Evolutionary conservation across 1,140 invertebrate species (phyloP), one percentile per base, ranked within the genome.

Genomic region (Pygmarrhopalites habei): DNA sequence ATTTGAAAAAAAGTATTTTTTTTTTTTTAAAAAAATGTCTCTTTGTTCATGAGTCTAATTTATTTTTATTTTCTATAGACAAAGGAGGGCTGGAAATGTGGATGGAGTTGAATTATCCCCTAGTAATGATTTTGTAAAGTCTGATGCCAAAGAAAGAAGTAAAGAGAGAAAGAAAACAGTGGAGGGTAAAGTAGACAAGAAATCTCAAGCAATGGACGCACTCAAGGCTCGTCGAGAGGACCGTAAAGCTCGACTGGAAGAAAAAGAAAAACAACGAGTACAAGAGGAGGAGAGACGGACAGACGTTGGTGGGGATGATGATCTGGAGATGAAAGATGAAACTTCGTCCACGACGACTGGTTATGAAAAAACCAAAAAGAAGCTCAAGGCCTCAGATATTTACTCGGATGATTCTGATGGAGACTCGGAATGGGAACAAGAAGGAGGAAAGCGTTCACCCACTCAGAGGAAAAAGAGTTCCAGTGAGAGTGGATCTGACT

Each of bases 101-200:
- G 32, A 15, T 35, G 32, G 32, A 35, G 15, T 5, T 35, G 32
- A 7, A 35, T 35, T 15, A 35, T 15, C 32, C 15, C 15, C 32
- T 35, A 15, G 15, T 7, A 35, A 35, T 35, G 32, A 35, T 74
- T 4, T 82, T 57, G 35, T 51, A 57, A 82, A 83, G 19, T 82
- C 84, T 30, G 86, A 88, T 79, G 82, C 84, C 39, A 89, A 88
- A 73, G 85, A 87, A 72, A 76, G 88, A 26, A 89, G 86, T 72
- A 92, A 92, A 73, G 93, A 96, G 73, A 80, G 93, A 23, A 89
- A 95, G 65, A 89, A 94, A 67, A 93, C 90, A 56, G 89, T 97
- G 30, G 91, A 94, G 77, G 85, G 85, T 26, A 86, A 83, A 65
- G 83, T 89, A 63, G 90, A 93, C 73, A 92, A 92, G 65, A 85